These are phyloP conservation scores for Pocota personata DNA, from an alignment of 2,888 invertebrate species.

Conservation along the genomic window DNA sequence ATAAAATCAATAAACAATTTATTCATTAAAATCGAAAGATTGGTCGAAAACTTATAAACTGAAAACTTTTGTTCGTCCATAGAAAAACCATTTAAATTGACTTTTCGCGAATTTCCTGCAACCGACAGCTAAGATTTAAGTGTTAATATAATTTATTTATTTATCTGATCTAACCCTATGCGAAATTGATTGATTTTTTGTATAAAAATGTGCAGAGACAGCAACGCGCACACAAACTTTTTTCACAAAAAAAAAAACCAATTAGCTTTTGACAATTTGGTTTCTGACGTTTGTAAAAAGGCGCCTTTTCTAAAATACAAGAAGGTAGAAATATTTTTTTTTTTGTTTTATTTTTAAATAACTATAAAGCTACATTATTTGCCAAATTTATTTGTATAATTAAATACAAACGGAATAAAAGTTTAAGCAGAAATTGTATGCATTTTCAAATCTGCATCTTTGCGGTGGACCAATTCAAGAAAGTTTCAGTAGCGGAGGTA, in stretches of 20 bases:
- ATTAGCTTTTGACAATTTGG: constrained; percentile 2
- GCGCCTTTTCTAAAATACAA: not conserved
- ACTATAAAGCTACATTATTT: too few species aligned
- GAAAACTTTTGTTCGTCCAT: not conserved
- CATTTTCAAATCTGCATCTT: too few species aligned
- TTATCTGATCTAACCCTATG: not conserved
- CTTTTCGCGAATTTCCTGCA: not conserved
- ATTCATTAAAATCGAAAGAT: not conserved
- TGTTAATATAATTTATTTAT: not conserved
- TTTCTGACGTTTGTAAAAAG: constrained; percentile 27
- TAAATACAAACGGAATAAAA: too few species aligned
- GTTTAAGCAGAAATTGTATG: too few species aligned
- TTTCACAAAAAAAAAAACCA: constrained; percentile 1
- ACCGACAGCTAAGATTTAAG: not conserved
- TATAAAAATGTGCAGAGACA: not conserved
- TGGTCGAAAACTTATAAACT: not conserved
- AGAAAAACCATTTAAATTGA: not conserved
- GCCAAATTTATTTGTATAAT: too few species aligned
- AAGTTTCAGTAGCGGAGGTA: too few species aligned
- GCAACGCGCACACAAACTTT: constrained; percentile 25
- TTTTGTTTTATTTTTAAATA: not conserved
- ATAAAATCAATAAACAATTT: not conserved
- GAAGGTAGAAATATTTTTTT: not conserved
- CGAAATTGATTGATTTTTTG: not conserved
- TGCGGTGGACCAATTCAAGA: too few species aligned